Base-by-base conservation (phyloP, 2,797 vertebrate species). In the Menidia menidia region DNA sequence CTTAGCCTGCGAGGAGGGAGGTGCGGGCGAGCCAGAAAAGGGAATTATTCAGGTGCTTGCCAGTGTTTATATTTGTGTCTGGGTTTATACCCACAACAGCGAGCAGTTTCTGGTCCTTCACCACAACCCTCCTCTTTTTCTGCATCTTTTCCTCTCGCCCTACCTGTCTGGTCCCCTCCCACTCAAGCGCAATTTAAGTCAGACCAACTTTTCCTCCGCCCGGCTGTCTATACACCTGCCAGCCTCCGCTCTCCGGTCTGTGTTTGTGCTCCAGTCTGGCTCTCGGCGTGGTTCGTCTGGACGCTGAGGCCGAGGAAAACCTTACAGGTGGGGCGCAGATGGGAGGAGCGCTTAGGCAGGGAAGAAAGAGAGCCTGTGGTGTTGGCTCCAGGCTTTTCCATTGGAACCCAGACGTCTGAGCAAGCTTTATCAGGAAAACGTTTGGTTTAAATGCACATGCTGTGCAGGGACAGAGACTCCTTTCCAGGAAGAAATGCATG, bases 1-100 rank as follows among this genome's bases (percentile, higher is more conserved):
- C 61, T 70, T 60, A 68, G 70, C 61, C 62, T 30, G 60, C 44
- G 60, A 65, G 42, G 72, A 64, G 80, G 64, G 73, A 51, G 54
- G 41, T 2, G 44, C 56, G 58, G 60, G 47, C 48, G 58, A 74
- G 68, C 61, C 82, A 72, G 76, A 86, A 68, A 87, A 87, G 77
- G 79, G 81, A 86, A 81, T 75, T 84, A 88, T 88, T 93, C 85
- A 93, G 90, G 89, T 89, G 15, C 73, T 35, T 33, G 81, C 86
- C 88, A 85, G 76, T 93, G 89, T 93, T 93, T 90, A 89, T 93
- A 89, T 92, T 93, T 90, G 88, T 91, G 91, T 93, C 92, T 93
- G 88, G 90, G 64, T 87, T 86, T 67, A 59, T 51, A 76, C 67
- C 74, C 85, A 91, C 88, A 90, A 90, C 90, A 88, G 83, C 64